Base-by-base conservation (phyloP, 2,797 vertebrate species). In the Eutrigla gurnardus region DNA sequence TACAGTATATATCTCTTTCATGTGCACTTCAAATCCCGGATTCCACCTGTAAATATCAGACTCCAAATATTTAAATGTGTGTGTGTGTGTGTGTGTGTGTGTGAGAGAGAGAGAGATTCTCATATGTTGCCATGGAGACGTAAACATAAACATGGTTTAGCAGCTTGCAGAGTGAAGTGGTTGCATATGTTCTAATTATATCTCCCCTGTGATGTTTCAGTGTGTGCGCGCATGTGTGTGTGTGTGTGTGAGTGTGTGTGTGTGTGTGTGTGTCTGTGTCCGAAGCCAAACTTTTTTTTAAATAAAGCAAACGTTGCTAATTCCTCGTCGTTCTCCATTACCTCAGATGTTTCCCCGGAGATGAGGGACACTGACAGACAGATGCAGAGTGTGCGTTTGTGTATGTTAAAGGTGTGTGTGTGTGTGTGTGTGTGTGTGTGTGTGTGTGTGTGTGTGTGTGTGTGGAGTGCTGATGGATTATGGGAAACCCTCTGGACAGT, bases 231-330 rank as follows among this genome's bases (percentile, higher is more conserved):
- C 49, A 14, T 66, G 46, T 65, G 39, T 53, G n/a, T 53, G 37
- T 42, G 43, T 35, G 7, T 43, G 10, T 58, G 45, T 58, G 46
- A 54, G 18, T 65, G 52, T 69, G 49, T 63, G 14, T 61, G 42
- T 58, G 40, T 47, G 65, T 59, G 77, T 32, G 61, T 77, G 10
- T 18, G 62, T 65, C 35, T 60, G 57, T 39, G 25, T 37, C 70
- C 47, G n/a, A 37, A 55, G 46, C 62, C 82, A 83, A 78, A 81
- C 76, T 78, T 72, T 83, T 86, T 25, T 25, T 25, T 25, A 25
- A 83, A 83, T 86, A 87, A 88, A 87, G 70, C 83, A 88, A 92
- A 91, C 80, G 68, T 59, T 66, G 83, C 75, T 89, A 85, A 90
- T 89, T 88, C 85, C 77, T 80, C 11, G 36, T 84, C 42, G 59